Conservation (phyloP, 1,140 invertebrate genomes). For the Whitmania pigra region DNA sequence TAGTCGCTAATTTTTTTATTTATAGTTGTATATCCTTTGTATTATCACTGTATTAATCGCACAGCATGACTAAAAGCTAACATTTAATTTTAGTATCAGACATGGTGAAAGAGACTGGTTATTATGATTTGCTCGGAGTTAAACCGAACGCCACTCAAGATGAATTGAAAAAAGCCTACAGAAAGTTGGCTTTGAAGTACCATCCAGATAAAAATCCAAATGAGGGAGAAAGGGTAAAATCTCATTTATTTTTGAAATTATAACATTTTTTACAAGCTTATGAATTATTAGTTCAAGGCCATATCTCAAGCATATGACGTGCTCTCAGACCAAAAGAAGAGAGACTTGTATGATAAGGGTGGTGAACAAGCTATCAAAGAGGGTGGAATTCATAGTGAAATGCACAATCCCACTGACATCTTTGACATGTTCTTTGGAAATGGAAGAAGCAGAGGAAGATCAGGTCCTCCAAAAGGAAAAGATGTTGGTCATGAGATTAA, state of each 20-base stretch:
- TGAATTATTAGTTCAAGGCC: slow-evolving; percentile 63
- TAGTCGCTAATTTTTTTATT: too few species aligned
- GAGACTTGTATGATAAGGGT: slow-evolving; percentile 85
- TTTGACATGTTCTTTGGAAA: slow-evolving; percentile 95
- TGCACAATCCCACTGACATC: slow-evolving; percentile 93
- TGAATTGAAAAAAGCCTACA: slow-evolving; percentile 71
- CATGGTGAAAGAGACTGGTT: slow-evolving; percentile 97
- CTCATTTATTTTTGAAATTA: slow-evolving; percentile 5
- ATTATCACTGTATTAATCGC: too few species aligned
- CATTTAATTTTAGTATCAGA: slow-evolving; percentile 3
- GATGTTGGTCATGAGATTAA: slow-evolving; percentile 40
- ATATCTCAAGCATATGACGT: slow-evolving; percentile 98
- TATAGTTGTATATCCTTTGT: too few species aligned
- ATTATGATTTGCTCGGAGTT: slow-evolving; percentile 87
- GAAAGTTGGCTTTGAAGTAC: slow-evolving; percentile 77
- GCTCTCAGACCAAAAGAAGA: slow-evolving; percentile 85
- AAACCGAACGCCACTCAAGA: slow-evolving; percentile 72
- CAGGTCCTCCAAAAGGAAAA: slow-evolving; percentile 31
- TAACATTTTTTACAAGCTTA: not conserved
- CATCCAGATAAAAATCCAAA: slow-evolving; percentile 99
- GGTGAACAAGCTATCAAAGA: slow-evolving; percentile 97
- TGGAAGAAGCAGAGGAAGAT: slow-evolving; percentile 38
- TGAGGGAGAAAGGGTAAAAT: slow-evolving; percentile 56
- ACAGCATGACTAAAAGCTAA: too few species aligned
- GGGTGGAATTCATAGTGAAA: slow-evolving; percentile 57